Conservation (phyloP, 2,888 invertebrate species). For the Trichopoda pennipes region DNA sequence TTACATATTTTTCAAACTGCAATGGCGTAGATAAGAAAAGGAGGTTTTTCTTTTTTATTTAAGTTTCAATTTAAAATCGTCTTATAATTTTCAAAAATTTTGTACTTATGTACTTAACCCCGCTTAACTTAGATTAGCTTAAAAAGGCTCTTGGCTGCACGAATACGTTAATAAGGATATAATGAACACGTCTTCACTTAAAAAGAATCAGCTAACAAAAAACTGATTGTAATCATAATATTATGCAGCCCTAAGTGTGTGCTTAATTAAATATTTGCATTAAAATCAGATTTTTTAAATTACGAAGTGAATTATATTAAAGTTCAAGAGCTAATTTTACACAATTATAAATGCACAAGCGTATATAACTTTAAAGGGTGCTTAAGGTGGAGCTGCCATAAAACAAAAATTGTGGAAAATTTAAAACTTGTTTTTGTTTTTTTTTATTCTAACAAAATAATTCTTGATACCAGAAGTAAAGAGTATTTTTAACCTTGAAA, state of each 20-base stretch:
- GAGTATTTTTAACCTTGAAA: no score
- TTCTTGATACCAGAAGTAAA: no score
- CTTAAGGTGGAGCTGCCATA: not conserved
- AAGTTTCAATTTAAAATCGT: no score
- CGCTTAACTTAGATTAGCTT: not conserved
- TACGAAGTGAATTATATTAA: constrained; percentile 40
- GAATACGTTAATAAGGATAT: not conserved
- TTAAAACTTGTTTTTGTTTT: not conserved
- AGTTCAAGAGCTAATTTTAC: constrained; percentile 62
- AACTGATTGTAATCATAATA: constrained; percentile 14
- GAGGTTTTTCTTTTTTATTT: no score
- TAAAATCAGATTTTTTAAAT: constrained; percentile 70
- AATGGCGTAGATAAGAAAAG: no score
- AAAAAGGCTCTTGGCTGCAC: not conserved
- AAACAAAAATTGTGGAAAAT: not conserved
- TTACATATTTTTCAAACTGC: no score
- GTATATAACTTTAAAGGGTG: not conserved
- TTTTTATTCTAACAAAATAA: not conserved
- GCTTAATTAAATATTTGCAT: constrained; percentile 77
- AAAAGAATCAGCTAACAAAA: not conserved
- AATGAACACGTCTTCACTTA: not conserved
- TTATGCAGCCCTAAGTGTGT: constrained; percentile 67
- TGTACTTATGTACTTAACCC: not conserved
- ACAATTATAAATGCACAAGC: constrained; percentile 55
- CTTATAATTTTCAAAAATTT: no score